Conservation (phyloP, 30 jellyfish, hydroid and myxozoan genomes). For the Chrysaora quinquecirrha region DNA sequence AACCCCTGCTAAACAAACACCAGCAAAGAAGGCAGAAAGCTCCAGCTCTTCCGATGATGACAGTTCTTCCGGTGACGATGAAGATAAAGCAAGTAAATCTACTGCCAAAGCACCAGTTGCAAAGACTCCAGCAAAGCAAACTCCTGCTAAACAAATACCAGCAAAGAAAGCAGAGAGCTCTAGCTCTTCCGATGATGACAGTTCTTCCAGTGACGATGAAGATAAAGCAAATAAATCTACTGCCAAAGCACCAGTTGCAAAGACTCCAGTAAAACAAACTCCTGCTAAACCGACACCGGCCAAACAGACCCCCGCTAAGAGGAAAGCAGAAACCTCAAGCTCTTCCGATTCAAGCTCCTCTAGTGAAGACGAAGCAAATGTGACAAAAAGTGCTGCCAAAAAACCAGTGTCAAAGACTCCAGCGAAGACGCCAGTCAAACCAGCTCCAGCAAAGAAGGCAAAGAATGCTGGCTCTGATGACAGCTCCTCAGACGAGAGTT, state of each 20-base stretch:
- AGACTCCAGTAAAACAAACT: not conserved
- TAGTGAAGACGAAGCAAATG: not conserved
- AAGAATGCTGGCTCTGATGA: too few species aligned
- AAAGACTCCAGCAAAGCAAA: not conserved
- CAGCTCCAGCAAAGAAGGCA: not conserved
- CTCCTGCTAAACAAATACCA: conserved; percentile 1
- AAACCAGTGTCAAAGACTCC: too few species aligned
- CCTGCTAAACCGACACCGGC: not conserved
- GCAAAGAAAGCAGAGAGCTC: conserved; percentile 35
- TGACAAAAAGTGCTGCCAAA: too few species aligned
- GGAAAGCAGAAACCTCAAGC: not conserved
- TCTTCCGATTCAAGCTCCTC: not conserved
- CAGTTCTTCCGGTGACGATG: conserved; percentile 42
- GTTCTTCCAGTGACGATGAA: conserved; percentile 53
- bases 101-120: not conserved
- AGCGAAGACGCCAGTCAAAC: not conserved
- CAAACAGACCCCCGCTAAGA: not conserved
- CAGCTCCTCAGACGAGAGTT: not conserved
- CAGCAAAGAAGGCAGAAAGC: conserved; percentile 29
- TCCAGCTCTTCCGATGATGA: conserved; percentile 14
- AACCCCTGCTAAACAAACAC: not conserved
- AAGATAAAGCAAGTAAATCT: not conserved
- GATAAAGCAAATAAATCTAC: not conserved
- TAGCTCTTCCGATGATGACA: conserved; percentile 28
- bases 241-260: not conserved